These are phyloP conservation scores for Paracentrotus lividus DNA, from an alignment of 53 echinoderm and acorn worm genomes.

Conservation along the genomic window DNA sequence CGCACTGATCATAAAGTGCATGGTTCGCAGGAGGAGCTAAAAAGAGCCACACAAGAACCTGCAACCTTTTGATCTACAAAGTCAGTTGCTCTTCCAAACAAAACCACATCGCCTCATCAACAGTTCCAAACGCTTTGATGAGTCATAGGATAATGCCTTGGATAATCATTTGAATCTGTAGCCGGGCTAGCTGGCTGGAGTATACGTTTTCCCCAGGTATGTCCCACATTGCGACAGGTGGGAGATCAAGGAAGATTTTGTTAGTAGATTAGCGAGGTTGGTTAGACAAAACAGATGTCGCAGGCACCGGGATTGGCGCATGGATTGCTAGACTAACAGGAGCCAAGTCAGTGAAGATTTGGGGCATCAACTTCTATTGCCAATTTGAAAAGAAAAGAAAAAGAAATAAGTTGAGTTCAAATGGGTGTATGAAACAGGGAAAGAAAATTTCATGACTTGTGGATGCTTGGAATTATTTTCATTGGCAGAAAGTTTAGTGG, in stretches of 20 bases:
- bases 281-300: constrained; percentile 1
- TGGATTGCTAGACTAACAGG: constrained; percentile 6
- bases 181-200: background rate
- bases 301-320: background rate
- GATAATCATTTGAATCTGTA: constrained; percentile 15
- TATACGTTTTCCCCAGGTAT: constrained; percentile 9
- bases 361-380: background rate
- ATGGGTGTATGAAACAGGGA: background rate
- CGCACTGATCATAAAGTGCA: too few species aligned
- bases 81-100: background rate
- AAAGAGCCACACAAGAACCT: background rate
- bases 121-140: background rate
- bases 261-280: background rate
- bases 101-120: background rate
- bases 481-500: background rate
- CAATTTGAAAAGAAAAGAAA: too few species aligned
- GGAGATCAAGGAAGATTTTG: constrained; percentile 27
- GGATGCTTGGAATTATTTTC: background rate
- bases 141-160: background rate
- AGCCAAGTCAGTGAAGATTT: background rate
- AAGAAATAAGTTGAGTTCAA: background rate
- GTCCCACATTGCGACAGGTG: constrained; percentile 17
- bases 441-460: background rate
- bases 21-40: too few species aligned
- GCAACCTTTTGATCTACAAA: background rate